These are phyloP conservation scores for Ctenoplectra terminalis DNA, from an alignment of 1,140 invertebrate genomes.

Conservation along the genomic window DNA sequence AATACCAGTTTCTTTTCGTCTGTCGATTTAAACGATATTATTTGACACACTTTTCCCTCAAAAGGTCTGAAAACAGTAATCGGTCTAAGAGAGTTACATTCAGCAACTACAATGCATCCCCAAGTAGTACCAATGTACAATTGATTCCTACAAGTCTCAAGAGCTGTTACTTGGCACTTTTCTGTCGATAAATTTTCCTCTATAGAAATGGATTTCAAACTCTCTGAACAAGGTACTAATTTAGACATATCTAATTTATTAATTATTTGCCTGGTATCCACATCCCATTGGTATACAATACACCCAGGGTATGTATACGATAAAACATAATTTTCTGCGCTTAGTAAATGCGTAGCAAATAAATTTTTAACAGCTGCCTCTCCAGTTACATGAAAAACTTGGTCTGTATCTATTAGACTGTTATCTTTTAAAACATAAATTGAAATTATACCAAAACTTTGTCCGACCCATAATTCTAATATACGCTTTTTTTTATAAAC, in stretches of 20 bases:
- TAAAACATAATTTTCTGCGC: conserved; percentile 85
- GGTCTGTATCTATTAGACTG: conserved; percentile 74
- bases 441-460: conserved; percentile 88
- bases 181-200: conserved; percentile 93
- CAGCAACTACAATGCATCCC: conserved; percentile 95
- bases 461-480: conserved; percentile 88
- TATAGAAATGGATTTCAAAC: conserved; percentile 94
- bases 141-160: conserved; percentile 87
- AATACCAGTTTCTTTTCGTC: conserved; percentile 84
- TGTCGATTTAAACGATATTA: conserved; percentile 77
- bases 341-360: conserved; percentile 79
- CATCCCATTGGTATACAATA: conserved; percentile 93
- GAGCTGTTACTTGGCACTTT: conserved; percentile 91
- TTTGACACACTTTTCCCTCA: conserved; percentile 89
- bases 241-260: conserved; percentile 96
- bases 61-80: conserved; percentile 95
- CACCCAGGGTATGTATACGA: conserved; percentile 91
- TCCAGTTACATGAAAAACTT: conserved; percentile 67
- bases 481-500: conserved; percentile 74
- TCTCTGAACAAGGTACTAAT: conserved; percentile 95
- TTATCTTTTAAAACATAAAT: conserved; percentile 85
- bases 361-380: conserved; percentile 74
- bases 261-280: conserved; percentile 85
- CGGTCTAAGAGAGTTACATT: conserved; percentile 90
- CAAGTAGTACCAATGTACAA: conserved; percentile 95